These are phyloP conservation scores for Cryptus armator DNA, from an alignment of 2,888 invertebrate genomes.

Conservation along the genomic window DNA sequence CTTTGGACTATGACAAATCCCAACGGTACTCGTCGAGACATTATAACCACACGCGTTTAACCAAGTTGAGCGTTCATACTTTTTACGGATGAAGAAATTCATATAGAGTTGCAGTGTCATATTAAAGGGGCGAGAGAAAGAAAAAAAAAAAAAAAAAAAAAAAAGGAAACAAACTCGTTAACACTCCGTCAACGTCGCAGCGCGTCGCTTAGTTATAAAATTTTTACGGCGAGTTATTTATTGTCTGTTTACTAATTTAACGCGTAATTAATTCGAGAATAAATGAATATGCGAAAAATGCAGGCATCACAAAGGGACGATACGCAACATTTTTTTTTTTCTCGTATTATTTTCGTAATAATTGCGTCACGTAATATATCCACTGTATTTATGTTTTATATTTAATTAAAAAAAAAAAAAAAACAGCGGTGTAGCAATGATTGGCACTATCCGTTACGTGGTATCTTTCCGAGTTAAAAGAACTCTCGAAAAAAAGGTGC, in stretches of 20 bases:
- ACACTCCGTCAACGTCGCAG: constrained; percentile 17
- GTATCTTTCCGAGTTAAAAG: not conserved
- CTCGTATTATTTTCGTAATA: too few relatives aligned
- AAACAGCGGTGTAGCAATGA: not conserved
- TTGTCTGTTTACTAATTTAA: not conserved
- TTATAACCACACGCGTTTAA: constrained; percentile 43
- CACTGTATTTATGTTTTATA: too few relatives aligned
- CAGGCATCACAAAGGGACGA: not conserved
- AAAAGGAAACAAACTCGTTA: constrained; percentile 22
- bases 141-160: not conserved
- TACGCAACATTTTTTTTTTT: not conserved
- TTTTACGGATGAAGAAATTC: not conserved
- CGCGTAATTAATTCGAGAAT: not conserved
- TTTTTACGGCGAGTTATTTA: not conserved
- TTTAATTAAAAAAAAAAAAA: too few relatives aligned
- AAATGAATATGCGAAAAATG: not conserved
- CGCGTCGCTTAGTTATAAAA: not conserved
- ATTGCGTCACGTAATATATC: too few relatives aligned
- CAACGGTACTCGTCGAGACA: constrained; percentile 20
- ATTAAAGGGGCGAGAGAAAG: not conserved
- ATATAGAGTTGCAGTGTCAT: constrained; percentile 1
- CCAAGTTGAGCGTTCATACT: constrained; percentile 11
- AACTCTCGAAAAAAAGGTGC: not conserved
- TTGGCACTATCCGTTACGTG: not conserved
- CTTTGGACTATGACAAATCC: constrained; percentile 27